Conservation (phyloP, 2,113 vertebrate species). For the Charina bottae region DNA sequence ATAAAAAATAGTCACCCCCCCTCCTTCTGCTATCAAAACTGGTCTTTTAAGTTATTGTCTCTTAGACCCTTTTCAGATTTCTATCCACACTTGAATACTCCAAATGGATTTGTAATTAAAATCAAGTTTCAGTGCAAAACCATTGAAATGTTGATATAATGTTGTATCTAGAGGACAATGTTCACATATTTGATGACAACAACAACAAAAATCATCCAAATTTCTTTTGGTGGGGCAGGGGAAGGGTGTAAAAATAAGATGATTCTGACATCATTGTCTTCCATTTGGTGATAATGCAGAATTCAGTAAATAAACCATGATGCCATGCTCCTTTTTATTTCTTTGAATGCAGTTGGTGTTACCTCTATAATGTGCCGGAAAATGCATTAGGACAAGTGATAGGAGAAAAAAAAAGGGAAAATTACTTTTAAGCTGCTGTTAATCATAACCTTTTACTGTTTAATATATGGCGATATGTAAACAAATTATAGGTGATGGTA, state of each 20-base stretch:
- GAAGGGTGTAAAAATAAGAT: conserved; percentile 15
- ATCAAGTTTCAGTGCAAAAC: conserved; percentile 38
- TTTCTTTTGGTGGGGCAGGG: conserved; percentile 8
- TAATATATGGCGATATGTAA: neutral
- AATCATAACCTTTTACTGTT: conserved; percentile 53
- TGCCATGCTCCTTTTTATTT: conserved; percentile 57
- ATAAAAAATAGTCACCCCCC: conserved; percentile 44
- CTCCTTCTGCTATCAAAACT: conserved; percentile 50
- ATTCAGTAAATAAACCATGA: conserved; percentile 65
- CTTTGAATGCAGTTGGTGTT: conserved; percentile 62
- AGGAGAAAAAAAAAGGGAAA: conserved; percentile 40
- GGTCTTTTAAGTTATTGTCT: conserved; percentile 59
- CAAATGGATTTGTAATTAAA: conserved; percentile 53
- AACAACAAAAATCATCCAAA: conserved; percentile 40
- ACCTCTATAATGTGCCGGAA: conserved; percentile 73
- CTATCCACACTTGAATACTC: conserved; percentile 57
- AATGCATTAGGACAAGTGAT: conserved; percentile 32
- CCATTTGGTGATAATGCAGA: conserved; percentile 72
- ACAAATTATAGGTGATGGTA: neutral
- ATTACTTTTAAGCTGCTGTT: conserved; percentile 67
- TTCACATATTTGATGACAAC: conserved; percentile 51
- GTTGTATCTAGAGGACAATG: conserved; percentile 41
- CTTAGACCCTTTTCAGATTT: conserved; percentile 50
- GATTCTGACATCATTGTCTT: conserved; percentile 78
- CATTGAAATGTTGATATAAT: conserved; percentile 50